phyloP scores from a whole-genome alignment of 1,140 invertebrate species.

The Bacillus rossius region DNA sequence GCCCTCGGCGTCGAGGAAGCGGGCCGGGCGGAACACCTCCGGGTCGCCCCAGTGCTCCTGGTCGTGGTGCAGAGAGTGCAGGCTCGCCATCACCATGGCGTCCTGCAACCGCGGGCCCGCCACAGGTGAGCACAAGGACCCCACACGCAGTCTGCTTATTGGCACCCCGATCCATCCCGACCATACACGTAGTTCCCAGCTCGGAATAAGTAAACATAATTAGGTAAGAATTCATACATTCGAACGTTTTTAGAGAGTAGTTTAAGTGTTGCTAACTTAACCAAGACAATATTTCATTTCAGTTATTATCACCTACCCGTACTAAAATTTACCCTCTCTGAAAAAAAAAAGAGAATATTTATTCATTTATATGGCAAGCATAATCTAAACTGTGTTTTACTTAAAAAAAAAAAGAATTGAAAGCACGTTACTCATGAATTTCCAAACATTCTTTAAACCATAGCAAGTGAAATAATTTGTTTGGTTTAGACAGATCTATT shows the following conservation, averaged over 20 bases:
- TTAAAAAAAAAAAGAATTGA: too few relatives aligned
- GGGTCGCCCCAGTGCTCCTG: conserved; percentile 61
- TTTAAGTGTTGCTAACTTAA: too few relatives aligned
- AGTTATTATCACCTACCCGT: too few relatives aligned
- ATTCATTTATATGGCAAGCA: neutral
- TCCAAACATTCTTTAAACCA: too few relatives aligned
- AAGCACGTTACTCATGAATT: too few relatives aligned
- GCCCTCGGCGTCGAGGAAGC: conserved; percentile 48
- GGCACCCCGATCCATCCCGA: neutral
- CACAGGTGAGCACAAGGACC: neutral
- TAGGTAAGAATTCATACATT: neutral
- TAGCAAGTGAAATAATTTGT: too few relatives aligned
- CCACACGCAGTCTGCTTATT: neutral
- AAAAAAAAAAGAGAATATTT: neutral
- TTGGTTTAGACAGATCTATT: too few relatives aligned
- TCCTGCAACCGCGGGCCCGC: conserved; percentile 50
- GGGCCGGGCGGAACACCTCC: conserved; percentile 50
- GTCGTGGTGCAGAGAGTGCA: conserved; percentile 64
- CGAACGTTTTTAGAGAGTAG: too few relatives aligned
- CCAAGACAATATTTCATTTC: too few relatives aligned
- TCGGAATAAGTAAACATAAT: neutral
- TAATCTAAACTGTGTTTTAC: too few relatives aligned
- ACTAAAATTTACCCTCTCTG: neutral
- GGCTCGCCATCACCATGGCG: conserved; percentile 59
- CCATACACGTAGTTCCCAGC: neutral